Percentiles rank a stretch among this genome's conserved stretches.
These are phyloP conservation scores for Sebastes minor DNA, from an alignment of 2,797 vertebrate species.

Conservation along the genomic window DNA sequence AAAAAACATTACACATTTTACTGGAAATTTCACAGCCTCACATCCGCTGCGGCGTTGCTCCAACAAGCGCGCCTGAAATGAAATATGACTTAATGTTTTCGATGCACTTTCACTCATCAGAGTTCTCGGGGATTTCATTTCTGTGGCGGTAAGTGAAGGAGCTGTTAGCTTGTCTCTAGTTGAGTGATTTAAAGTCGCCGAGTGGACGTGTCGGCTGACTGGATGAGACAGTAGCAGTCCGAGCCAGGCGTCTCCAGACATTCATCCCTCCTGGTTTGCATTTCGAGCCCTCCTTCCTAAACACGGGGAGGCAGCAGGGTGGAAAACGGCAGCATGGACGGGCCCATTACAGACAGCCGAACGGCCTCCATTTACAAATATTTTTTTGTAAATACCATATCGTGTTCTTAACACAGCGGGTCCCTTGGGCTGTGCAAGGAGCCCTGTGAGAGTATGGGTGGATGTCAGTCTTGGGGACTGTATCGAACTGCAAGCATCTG, in stretches of 20 bases:
- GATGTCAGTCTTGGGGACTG: constrained; percentile 66
- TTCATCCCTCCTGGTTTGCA: constrained; percentile 61
- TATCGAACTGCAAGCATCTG: constrained; percentile 83
- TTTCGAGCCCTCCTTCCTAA: constrained; percentile 49
- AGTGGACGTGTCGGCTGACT: constrained; percentile 51
- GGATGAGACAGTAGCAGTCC: constrained; percentile 72
- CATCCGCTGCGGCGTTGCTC: constrained; percentile 53
- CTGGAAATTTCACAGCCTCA: constrained; percentile 79
- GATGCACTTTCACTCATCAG: constrained; percentile 70
- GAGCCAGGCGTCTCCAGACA: constrained; percentile 68
- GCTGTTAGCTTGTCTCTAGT: constrained; percentile 48
- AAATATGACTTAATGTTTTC: constrained; percentile 72
- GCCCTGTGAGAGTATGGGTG: constrained; percentile 73
- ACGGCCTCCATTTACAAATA: constrained; percentile 87
- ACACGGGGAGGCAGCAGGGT: constrained; percentile 32
- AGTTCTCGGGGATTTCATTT: constrained; percentile 57
- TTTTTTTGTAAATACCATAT: constrained; percentile 84
- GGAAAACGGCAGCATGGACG: constrained; percentile 49
- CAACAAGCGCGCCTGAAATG: constrained; percentile 63
- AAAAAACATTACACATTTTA: constrained; percentile 61
- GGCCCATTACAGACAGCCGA: constrained; percentile 65
- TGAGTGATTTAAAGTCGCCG: constrained; percentile 54
- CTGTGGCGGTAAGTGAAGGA: constrained; percentile 42
- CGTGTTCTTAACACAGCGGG: constrained; percentile 84
- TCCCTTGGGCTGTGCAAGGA: constrained; percentile 80